A percentile compares a stretch with the other conserved stretches of the same genome.
Evolutionary conservation across 1,140 invertebrate genomes (phyloP).

Genomic region (Aethina tumida): DNA sequence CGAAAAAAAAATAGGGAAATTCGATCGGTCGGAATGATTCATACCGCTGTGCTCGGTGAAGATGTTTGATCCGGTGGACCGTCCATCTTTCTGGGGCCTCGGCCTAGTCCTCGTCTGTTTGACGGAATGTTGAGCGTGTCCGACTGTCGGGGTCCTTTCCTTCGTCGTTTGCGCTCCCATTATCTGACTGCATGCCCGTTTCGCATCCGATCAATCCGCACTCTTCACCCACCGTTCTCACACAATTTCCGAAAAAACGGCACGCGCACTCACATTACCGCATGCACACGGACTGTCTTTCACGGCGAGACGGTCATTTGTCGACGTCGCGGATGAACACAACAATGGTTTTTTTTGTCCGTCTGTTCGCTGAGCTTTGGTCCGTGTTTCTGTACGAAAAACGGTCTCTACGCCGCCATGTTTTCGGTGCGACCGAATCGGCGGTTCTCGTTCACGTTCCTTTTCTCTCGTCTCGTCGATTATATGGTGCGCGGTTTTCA

Average conservation of each 20-base stretch:
- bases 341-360: conserved; percentile 12
- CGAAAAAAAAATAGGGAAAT: neutral
- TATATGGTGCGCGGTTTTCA: conserved; percentile 10
- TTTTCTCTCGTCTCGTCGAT: conserved; percentile 16
- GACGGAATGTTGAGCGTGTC: conserved; percentile 48
- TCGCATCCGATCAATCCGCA: conserved; percentile 25
- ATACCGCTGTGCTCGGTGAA: conserved; percentile 85
- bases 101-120: conserved; percentile 59
- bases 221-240: conserved; percentile 15
- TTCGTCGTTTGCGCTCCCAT: conserved; percentile 88
- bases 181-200: conserved; percentile 30
- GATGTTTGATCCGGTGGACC: conserved; percentile 73
- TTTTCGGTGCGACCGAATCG: conserved; percentile 15
- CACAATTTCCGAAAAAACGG: conserved; percentile 9
- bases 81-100: conserved; percentile 62
- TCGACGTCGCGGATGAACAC: conserved; percentile 10
- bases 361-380: conserved; percentile 8
- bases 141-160: conserved; percentile 58
- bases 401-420: conserved; percentile 28
- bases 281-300: conserved; percentile 14
- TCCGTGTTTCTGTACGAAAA: conserved; percentile 18
- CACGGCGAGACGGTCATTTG: conserved; percentile 1
- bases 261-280: conserved; percentile 5
- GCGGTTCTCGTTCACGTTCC: conserved; percentile 10
- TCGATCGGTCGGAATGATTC: conserved; percentile 28